These are phyloP conservation scores for Grus americana DNA, from an alignment of 2,113 vertebrate genomes.

Conservation along the genomic window DNA sequence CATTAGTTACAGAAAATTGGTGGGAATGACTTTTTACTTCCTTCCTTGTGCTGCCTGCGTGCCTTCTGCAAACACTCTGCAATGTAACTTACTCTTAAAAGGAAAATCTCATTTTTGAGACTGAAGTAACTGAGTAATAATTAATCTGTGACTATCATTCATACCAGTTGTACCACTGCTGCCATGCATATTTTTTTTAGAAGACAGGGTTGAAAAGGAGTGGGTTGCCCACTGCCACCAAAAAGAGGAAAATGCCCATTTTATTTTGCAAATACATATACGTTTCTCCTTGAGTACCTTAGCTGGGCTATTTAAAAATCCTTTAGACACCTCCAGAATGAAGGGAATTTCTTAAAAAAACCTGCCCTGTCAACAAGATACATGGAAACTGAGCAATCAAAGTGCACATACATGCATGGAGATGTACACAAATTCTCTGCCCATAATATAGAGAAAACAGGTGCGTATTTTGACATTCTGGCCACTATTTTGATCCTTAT, in stretches of 20 bases:
- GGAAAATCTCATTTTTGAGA: background rate
- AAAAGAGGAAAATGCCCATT: background rate
- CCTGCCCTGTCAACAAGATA: background rate
- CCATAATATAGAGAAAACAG: background rate
- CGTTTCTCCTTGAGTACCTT: background rate
- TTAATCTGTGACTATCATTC: background rate
- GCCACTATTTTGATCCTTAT: background rate
- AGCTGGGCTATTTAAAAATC: background rate
- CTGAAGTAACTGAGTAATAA: background rate
- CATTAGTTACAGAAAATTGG: background rate
- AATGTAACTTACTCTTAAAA: background rate
- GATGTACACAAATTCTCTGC: fast-evolving
- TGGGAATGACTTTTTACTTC: background rate
- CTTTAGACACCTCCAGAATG: background rate
- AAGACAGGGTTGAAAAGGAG: background rate
- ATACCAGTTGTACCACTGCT: background rate
- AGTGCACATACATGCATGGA: background rate
- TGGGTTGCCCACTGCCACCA: background rate
- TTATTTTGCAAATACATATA: background rate
- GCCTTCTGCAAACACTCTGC: background rate
- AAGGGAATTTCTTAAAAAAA: background rate
- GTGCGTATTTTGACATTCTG: background rate
- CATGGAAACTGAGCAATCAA: background rate
- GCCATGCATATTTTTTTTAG: background rate
- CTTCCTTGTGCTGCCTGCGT: background rate